Base-by-base conservation (phyloP, 2,888 invertebrate species). In the Lasius fuliginosus region DNA sequence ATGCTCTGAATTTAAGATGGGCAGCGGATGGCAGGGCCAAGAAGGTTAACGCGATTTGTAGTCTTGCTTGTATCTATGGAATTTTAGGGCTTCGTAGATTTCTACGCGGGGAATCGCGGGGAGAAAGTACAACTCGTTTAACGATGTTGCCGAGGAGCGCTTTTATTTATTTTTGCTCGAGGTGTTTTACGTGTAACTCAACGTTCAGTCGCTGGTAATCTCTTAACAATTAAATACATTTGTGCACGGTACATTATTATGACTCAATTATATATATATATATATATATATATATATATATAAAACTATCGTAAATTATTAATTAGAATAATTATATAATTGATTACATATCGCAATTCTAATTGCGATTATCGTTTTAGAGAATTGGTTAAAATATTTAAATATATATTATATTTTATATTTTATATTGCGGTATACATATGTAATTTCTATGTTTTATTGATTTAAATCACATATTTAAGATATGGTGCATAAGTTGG, bases 1-100 rank as follows among this genome's bases (percentile, higher is more conserved):
- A 81, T 81, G 79, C 73, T n/a, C 73, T 73, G 79, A 81, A 81
- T 81, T 81, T 81, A 73, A 81, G 79, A 81, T 81, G 58, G 79
- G 79, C 73, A 60, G 58, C 46, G 58, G 23, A 56, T 58, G 73
- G 79, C 27, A 56, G 36, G 82, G 77, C 82, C 82, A 56, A 83
- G 65, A 49, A 68, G 79, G 58, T 68, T 83, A 77, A 83, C 82
- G 58, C 77, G 58, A 83, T 83, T 83, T 83, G 77, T 67, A 83
- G 77, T 65, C 79, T 33, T 36, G 77, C 46, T 58, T 56, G 76
- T 79, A 83, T 77, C 82, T 83, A 81, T 77, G 79, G 79, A 83
- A 79, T 83, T 77, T 83, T 83, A 83, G 77, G 79, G 30, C 58
- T 77, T 67, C 79, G 82, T 77, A 58, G 58, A 79, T 79, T 67